Conservation (phyloP, 1,140 invertebrate species). For the Oncopodura yosiiana region DNA sequence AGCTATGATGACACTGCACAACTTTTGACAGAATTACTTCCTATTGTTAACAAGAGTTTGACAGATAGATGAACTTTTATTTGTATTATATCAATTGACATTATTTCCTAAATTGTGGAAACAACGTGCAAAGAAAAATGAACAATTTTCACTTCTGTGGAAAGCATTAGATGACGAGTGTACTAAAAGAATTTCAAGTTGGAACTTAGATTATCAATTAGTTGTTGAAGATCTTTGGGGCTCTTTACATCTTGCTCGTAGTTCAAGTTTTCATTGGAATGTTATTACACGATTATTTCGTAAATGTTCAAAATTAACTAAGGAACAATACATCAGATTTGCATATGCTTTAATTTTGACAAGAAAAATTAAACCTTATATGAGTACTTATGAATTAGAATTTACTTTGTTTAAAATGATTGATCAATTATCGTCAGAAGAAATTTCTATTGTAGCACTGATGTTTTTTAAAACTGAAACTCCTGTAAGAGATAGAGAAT, state of each 20-base stretch:
- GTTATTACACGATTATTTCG: constrained; percentile 42
- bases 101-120: too few relatives aligned
- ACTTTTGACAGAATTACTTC: too few relatives aligned
- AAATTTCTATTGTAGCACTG: constrained; percentile 49
- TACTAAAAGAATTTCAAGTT: constrained; percentile 39
- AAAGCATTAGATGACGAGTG: constrained; percentile 48
- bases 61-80: too few relatives aligned
- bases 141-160: too few relatives aligned
- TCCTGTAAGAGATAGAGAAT: constrained; percentile 41
- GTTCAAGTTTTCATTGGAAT: constrained; percentile 41
- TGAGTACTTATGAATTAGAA: constrained; percentile 50
- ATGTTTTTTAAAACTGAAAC: constrained; percentile 53
- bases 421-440: constrained; percentile 43
- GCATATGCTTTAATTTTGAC: constrained; percentile 47
- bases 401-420: constrained; percentile 41
- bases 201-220: constrained; percentile 41
- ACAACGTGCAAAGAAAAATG: too few relatives aligned
- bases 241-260: constrained; percentile 39
- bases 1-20: too few relatives aligned
- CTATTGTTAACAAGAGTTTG: too few relatives aligned
- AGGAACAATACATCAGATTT: constrained; percentile 46
- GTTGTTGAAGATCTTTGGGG: constrained; percentile 46
- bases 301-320: constrained; percentile 42
- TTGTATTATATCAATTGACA: too few relatives aligned
- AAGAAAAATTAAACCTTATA: constrained; percentile 36